phyloP scores from a whole-genome alignment of 37 sponge, comb jelly and placozoan genomes.

The Agelas oroides region DNA sequence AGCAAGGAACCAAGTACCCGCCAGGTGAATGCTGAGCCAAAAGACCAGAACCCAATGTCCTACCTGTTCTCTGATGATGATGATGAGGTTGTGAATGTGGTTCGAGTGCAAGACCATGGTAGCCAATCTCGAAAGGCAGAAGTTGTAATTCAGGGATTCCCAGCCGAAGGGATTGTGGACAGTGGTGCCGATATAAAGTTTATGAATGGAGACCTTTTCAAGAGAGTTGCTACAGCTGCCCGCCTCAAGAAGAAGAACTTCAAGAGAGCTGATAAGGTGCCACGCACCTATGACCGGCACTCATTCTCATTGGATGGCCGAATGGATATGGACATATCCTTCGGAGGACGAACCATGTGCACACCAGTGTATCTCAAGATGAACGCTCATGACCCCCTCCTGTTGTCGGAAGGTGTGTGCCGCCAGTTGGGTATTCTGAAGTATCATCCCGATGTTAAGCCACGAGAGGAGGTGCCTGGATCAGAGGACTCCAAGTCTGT shows the following conservation, averaged over 20 bases:
- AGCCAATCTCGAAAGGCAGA: slow-evolving; percentile 23
- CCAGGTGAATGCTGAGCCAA: too few species aligned
- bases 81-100: slow-evolving; percentile 4
- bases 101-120: slow-evolving; percentile 38
- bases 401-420: slow-evolving; percentile 64
- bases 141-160: slow-evolving; percentile 38
- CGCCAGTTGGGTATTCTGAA: slow-evolving; percentile 47
- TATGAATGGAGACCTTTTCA: slow-evolving; percentile 54
- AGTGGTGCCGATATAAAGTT: slow-evolving; percentile 64
- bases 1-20: too few species aligned
- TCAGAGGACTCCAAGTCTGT: too few species aligned
- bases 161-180: slow-evolving; percentile 46
- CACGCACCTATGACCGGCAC: slow-evolving; percentile 35
- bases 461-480: not conserved
- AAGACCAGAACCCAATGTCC: not conserved
- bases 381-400: slow-evolving; percentile 54
- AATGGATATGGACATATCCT: slow-evolving; percentile 65
- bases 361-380: slow-evolving; percentile 66
- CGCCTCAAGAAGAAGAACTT: slow-evolving; percentile 39
- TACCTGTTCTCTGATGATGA: slow-evolving; percentile 38
- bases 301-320: slow-evolving; percentile 52
- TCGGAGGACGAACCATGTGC: slow-evolving; percentile 30
- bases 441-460: slow-evolving; percentile 35
- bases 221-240: slow-evolving; percentile 55
- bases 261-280: slow-evolving; percentile 50